Base-by-base conservation (phyloP, 2,797 vertebrate genomes). In the Heterohyrax brucei region DNA sequence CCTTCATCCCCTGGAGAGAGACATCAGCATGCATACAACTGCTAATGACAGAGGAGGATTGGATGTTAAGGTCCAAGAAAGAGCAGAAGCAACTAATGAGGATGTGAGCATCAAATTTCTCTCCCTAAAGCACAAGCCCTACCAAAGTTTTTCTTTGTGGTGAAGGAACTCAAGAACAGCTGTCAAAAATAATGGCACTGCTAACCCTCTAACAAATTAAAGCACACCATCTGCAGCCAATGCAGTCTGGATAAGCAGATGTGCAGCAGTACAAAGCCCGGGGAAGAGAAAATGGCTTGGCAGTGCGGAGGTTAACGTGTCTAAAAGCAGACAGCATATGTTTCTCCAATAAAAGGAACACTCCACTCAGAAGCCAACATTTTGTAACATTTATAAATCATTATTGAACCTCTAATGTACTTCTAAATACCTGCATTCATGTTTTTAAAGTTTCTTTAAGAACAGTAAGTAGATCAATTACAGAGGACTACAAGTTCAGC, bases 401-500 rank as follows among this genome's bases (percentile, higher is more conserved):
- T 99, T 99, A 99, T 98, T 98, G 99, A 99, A 98, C 99, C 98
- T 97, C 98, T 99, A 99, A 98, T 98, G 98, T 96, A 97, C 98
- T 98, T 93, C 98, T 99, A 99, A 99, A 99, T 99, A 99, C 99
- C 99, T 99, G 98, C 98, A 98, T 99, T 99, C 98, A 98, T 99
- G 99, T 99, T 98, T 98, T 98, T 98, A 98, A 97, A 98, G 97
- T 99, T 99, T 99, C 98, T 97, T 99, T 98, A 98, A 98, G 98
- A 99, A 99, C 98, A 98, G 99, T 99, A 99, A 99, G 99, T 99
- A 99, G 99, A 99, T 99, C 99, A 99, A 99, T 99, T 99, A 99
- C 98, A 97, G 98, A 99, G 98, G 99, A 99, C 98, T 99, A 99
- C 99, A 99, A 99, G 99, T 99, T 99, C 99, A 99, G 99, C 99